Evolutionary conservation across 2,888 invertebrate species (phyloP).

Genomic region (Pyrrhosoma nymphula): DNA sequence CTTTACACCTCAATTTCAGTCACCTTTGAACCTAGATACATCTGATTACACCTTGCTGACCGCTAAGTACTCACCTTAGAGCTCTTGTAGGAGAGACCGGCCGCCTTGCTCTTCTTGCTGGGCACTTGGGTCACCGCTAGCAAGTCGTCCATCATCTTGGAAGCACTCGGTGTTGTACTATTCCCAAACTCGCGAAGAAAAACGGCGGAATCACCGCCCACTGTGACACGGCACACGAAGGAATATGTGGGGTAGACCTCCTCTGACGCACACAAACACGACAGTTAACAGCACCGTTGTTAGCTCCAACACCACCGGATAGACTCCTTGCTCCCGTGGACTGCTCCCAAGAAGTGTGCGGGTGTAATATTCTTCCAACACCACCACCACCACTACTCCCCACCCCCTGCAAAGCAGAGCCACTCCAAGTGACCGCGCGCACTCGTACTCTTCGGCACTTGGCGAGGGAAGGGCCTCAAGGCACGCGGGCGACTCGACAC

Average conservation of each 20-base stretch:
- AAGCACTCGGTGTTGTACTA: background rate
- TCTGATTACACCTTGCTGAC: background rate
- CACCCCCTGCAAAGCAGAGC: background rate
- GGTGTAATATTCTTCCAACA: background rate
- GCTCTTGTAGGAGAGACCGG: background rate
- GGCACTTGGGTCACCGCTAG: background rate
- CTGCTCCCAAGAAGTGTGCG: background rate
- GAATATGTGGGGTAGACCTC: background rate
- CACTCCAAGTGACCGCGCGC: background rate
- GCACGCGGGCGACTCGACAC: background rate
- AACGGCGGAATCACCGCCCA: background rate
- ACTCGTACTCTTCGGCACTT: background rate
- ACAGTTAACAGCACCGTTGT: background rate
- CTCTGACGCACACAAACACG: background rate
- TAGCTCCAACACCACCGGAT: background rate
- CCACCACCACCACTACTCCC: background rate
- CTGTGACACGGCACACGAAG: background rate
- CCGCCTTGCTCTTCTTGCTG: background rate
- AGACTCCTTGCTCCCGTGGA: background rate
- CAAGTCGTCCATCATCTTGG: slow-evolving; percentile 7
- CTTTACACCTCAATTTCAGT: no score
- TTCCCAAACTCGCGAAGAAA: background rate
- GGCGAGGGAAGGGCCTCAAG: background rate
- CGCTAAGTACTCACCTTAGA: background rate
- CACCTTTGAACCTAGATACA: background rate